Percentiles rank a stretch among this genome's conserved stretches.
Evolutionary conservation across 1,140 invertebrate species (phyloP).

Genomic region (Drosophila parvula): DNA sequence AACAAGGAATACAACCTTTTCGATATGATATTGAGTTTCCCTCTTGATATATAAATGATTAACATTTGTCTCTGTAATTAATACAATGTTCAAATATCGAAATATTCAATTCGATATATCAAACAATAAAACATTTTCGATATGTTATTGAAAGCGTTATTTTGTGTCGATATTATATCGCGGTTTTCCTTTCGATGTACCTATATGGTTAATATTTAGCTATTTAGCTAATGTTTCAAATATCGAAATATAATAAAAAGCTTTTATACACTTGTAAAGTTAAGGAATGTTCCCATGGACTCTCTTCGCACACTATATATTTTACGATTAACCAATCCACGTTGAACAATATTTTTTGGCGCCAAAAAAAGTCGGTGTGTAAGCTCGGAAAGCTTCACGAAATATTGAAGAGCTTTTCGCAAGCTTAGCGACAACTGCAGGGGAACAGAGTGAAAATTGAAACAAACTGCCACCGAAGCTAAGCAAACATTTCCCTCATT

Average conservation of each 20-base stretch:
- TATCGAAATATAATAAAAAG: not conserved
- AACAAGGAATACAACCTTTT: too few species aligned
- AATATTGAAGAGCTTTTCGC: conserved; percentile 4
- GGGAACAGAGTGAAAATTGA: conserved; percentile 49
- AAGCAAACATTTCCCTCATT: conserved; percentile 1
- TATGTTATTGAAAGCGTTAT: too few species aligned
- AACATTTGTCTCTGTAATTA: too few species aligned
- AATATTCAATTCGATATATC: too few species aligned
- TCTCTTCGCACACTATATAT: conserved; percentile 3
- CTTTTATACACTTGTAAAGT: not conserved
- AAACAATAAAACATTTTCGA: too few species aligned
- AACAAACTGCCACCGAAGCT: conserved; percentile 28
- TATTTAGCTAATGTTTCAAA: not conserved
- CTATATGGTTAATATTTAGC: not conserved
- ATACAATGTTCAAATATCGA: too few species aligned
- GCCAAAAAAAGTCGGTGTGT: conserved; percentile 48
- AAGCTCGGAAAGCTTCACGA: conserved; percentile 41
- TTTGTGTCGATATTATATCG: too few species aligned
- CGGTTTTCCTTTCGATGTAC: too few species aligned
- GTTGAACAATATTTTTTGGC: conserved; percentile 51
- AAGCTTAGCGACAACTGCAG: conserved; percentile 25
- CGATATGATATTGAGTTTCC: too few species aligned
- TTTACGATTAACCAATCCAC: conserved; percentile 2
- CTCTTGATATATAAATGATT: too few species aligned
- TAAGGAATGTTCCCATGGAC: not conserved